phyloP scores from a whole-genome alignment of 2,888 invertebrate genomes.

The Meandrusa payeni region DNA sequence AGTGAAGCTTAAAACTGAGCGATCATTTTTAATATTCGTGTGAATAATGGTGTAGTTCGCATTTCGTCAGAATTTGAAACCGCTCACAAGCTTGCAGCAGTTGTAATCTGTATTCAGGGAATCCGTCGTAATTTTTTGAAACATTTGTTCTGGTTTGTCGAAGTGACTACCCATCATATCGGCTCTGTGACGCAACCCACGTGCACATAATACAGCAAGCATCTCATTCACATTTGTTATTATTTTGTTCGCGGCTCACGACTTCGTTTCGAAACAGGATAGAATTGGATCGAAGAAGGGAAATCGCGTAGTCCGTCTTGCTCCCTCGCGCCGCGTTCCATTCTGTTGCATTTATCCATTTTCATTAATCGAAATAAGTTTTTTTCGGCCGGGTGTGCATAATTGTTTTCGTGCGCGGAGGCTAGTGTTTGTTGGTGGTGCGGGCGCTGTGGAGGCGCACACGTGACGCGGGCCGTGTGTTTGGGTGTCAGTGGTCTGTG shows the following conservation, averaged over 20 bases:
- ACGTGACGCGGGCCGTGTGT: slow-evolving; percentile 71
- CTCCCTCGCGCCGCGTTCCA: slow-evolving; percentile 52
- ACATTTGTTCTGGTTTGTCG: slow-evolving; percentile 41
- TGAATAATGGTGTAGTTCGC: slow-evolving; percentile 64
- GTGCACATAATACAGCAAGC: slow-evolving; percentile 72
- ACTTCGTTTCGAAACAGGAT: slow-evolving; percentile 79
- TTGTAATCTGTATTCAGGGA: slow-evolving; percentile 44
- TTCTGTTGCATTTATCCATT: slow-evolving; percentile 45
- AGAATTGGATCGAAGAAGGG: slow-evolving; percentile 58
- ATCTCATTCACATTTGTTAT: slow-evolving; percentile 86
- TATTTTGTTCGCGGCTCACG: slow-evolving; percentile 85
- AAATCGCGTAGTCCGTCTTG: slow-evolving; percentile 63
- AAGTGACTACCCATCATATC: slow-evolving; percentile 50
- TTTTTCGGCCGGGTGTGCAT: slow-evolving; percentile 50
- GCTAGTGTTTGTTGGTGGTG: slow-evolving; percentile 51
- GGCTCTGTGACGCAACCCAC: slow-evolving; percentile 75
- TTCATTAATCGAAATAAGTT: slow-evolving; percentile 52
- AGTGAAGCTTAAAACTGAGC: slow-evolving; percentile 49
- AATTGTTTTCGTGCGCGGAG: slow-evolving; percentile 55
- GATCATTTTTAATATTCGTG: slow-evolving; percentile 55
- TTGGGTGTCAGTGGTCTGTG: slow-evolving; percentile 71
- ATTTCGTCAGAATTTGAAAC: slow-evolving; percentile 68
- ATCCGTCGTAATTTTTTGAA: slow-evolving; percentile 52
- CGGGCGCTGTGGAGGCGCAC: slow-evolving; percentile 54
- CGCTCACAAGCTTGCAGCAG: slow-evolving; percentile 54